phyloP scores from a whole-genome alignment of 2,797 vertebrate genomes.

The Manis javanica region DNA sequence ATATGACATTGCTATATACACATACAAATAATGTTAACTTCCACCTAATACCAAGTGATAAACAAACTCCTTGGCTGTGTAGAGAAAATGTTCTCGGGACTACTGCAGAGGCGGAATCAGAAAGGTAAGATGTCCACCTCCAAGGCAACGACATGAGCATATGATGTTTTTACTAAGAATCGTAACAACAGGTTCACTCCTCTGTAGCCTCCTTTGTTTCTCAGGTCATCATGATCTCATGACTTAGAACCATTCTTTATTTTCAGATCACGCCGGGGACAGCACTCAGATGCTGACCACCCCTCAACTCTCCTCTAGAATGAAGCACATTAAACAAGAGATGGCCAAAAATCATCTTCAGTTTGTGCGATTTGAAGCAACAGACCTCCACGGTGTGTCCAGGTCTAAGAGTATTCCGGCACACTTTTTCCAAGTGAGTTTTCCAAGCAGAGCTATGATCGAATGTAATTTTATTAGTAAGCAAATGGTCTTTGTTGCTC shows the following conservation, averaged over 20 bases:
- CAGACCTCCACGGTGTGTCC: conserved; percentile 95
- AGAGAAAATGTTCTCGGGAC: not conserved
- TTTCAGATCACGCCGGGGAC: conserved; percentile 87
- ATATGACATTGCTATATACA: not conserved
- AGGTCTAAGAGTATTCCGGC: conserved; percentile 95
- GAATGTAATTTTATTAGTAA: conserved; percentile 54
- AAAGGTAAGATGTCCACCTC: not conserved
- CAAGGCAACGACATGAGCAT: not conserved
- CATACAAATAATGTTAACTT: not conserved
- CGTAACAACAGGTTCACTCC: not conserved
- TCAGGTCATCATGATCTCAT: conserved; percentile 48
- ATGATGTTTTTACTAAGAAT: not conserved
- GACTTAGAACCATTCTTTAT: conserved; percentile 60
- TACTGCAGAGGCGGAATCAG: not conserved
- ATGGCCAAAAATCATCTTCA: conserved; percentile 92
- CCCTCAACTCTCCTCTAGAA: conserved; percentile 87
- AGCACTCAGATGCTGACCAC: conserved; percentile 83
- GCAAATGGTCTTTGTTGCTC: conserved; percentile 11
- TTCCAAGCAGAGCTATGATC: conserved; percentile 1
- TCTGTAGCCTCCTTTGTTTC: not conserved
- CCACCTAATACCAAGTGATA: not conserved
- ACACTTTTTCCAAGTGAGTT: conserved; percentile 94
- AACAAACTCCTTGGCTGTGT: not conserved
- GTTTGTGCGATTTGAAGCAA: conserved; percentile 95
- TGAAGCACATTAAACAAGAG: conserved; percentile 95